Percentiles rank a stretch among this genome's conserved stretches.
Conservation (phyloP, 2,113 vertebrate species). For the Hippocampus mohnikei region DNA sequence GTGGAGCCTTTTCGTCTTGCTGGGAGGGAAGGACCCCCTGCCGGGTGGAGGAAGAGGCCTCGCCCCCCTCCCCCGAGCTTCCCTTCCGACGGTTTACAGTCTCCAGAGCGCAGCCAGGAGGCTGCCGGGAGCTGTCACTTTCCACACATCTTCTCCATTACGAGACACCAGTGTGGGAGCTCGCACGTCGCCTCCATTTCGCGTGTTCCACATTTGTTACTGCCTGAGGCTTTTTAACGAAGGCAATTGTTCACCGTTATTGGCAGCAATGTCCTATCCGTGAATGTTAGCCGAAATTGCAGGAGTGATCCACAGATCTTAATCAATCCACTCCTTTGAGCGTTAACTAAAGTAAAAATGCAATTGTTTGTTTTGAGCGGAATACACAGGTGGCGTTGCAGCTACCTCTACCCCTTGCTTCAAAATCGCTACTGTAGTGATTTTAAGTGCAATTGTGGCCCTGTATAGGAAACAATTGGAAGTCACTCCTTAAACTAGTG, state of each 20-base stretch:
- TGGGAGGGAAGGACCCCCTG: slow-evolving; percentile 64
- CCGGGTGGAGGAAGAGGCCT: slow-evolving; percentile 64
- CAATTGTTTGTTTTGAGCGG: not conserved
- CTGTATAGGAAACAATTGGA: no score
- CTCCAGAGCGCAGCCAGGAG: slow-evolving; percentile 50
- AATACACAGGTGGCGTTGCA: not conserved
- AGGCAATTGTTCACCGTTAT: slow-evolving; percentile 5
- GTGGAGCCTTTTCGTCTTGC: slow-evolving; percentile 67
- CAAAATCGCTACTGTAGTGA: not conserved
- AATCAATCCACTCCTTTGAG: not conserved
- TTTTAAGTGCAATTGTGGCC: no score
- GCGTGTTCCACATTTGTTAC: slow-evolving; percentile 69
- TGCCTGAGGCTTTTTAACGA: slow-evolving; percentile 56
- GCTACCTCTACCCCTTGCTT: not conserved
- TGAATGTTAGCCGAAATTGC: not conserved
- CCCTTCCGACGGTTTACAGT: slow-evolving; percentile 60
- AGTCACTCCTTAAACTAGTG: no score
- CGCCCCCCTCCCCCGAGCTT: slow-evolving; percentile 48
- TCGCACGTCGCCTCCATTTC: slow-evolving; percentile 59
- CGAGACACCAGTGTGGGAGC: slow-evolving; percentile 60
- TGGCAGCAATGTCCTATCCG: slow-evolving; percentile 2
- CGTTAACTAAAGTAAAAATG: not conserved
- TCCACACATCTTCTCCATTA: slow-evolving; percentile 69
- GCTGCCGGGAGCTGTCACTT: slow-evolving; percentile 61
- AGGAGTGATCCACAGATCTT: not conserved